Evolutionary conservation across 2,888 invertebrate genomes (phyloP).

Genomic region (Dryocosmus kuriphilus): DNA sequence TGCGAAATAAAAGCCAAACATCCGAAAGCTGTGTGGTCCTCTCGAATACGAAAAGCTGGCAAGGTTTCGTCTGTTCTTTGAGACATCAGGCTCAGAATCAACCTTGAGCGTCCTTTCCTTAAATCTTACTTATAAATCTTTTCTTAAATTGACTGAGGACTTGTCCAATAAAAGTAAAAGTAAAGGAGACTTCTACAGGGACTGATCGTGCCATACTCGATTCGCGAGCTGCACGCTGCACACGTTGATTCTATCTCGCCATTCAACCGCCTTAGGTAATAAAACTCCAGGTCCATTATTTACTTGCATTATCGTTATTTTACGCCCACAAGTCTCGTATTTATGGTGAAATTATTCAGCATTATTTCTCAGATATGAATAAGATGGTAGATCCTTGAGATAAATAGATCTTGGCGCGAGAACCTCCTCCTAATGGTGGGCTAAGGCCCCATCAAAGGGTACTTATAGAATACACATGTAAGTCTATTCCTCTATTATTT

Average conservation of each 20-base stretch:
- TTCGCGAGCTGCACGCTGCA: not conserved
- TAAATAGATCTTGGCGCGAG: slow-evolving; percentile 57
- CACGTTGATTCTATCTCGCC: slow-evolving; percentile 75
- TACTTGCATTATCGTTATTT: slow-evolving; percentile 77
- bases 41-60: not conserved
- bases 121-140: slow-evolving; percentile 4
- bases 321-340: slow-evolving; percentile 75
- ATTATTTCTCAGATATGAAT: slow-evolving; percentile 75
- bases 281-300: slow-evolving; percentile 76
- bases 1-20: not conserved
- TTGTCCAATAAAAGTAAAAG: not conserved
- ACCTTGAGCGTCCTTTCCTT: not conserved
- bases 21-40: slow-evolving; percentile 1
- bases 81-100: not conserved
- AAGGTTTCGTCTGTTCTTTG: not conserved
- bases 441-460: slow-evolving; percentile 39
- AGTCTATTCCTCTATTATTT: slow-evolving; percentile 11
- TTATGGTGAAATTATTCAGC: slow-evolving; percentile 76
- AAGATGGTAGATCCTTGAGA: slow-evolving; percentile 71
- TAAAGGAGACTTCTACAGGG: not conserved
- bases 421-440: slow-evolving; percentile 54
- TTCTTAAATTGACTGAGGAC: not conserved
- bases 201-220: slow-evolving; percentile 5
- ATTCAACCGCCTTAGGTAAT: slow-evolving; percentile 75
- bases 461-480: not conserved